Percentiles rank a stretch among this genome's conserved stretches.
phyloP scores from a whole-genome alignment of 2,797 vertebrate species.

The Rhynchotus rufescens region DNA sequence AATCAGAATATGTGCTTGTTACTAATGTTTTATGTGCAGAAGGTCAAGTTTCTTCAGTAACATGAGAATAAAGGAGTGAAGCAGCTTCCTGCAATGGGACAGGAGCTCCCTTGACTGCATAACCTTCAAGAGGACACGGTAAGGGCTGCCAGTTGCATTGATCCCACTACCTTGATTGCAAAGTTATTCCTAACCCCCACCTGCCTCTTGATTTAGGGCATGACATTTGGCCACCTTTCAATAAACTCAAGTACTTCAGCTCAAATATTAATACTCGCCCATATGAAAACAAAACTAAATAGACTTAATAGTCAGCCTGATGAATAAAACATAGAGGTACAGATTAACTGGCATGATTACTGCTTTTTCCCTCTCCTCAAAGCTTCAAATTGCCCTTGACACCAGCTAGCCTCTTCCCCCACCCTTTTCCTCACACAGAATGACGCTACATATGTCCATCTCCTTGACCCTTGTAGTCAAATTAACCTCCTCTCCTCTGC shows the following conservation, averaged over 20 bases:
- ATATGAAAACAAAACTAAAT: not conserved
- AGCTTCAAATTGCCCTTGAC: not conserved
- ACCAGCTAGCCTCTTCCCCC: not conserved
- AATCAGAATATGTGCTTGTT: not conserved
- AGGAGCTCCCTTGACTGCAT: not conserved
- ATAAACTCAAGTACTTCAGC: fast-evolving
- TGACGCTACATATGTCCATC: not conserved
- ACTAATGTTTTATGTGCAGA: not conserved
- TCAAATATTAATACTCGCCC: not conserved
- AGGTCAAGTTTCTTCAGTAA: not conserved
- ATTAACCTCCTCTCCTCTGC: fast-evolving
- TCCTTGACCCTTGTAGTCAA: not conserved
- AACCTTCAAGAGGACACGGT: not conserved
- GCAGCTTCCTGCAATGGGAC: not conserved
- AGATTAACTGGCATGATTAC: not conserved
- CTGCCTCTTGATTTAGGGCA: not conserved
- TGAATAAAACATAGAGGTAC: not conserved
- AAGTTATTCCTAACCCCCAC: not conserved
- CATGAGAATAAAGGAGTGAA: not conserved
- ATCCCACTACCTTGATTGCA: not conserved
- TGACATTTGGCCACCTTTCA: not conserved
- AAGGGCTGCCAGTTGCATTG: not conserved
- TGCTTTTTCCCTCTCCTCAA: not conserved
- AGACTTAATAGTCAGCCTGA: not conserved
- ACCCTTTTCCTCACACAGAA: not conserved